A percentile compares a stretch with the other conserved stretches of the same genome.
Evolutionary conservation across 2,113 vertebrate genomes (phyloP).

Genomic region (Dolichallabes microphthalmus): DNA sequence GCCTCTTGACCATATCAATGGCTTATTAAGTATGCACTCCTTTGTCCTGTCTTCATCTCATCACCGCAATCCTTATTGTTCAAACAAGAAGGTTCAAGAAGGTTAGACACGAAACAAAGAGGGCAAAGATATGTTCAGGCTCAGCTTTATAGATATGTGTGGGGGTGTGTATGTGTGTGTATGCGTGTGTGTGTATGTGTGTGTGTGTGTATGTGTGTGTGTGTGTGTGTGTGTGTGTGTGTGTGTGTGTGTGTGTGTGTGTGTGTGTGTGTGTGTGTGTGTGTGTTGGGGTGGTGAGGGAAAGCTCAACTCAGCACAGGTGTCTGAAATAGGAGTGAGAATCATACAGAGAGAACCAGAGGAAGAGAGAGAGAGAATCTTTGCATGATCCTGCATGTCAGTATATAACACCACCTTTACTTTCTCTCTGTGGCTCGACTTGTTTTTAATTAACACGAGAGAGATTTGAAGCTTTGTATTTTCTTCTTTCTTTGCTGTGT

Average conservation of each 20-base stretch:
- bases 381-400: slow-evolving; percentile 5
- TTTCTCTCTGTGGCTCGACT: background rate
- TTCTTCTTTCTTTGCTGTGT: background rate
- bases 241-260: background rate
- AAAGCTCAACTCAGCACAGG: slow-evolving; percentile 29
- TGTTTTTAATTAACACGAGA: slow-evolving; percentile 31
- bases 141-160: background rate
- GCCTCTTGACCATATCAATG: slow-evolving; percentile 20
- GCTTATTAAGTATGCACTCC: slow-evolving; percentile 23
- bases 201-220: background rate
- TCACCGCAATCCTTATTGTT: background rate
- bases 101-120: background rate
- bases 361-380: background rate
- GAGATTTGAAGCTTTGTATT: background rate
- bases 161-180: background rate
- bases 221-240: background rate
- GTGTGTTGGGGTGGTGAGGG: background rate
- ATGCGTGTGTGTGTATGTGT: background rate
- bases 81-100: background rate
- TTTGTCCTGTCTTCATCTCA: slow-evolving; percentile 13
- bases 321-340: background rate
- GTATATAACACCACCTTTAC: slow-evolving; percentile 12
- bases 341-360: background rate
- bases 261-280: background rate
- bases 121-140: background rate